Percentiles rank a stretch among this genome's conserved stretches.
These are phyloP conservation scores for Nasonovia ribisnigri DNA, from an alignment of 2,888 invertebrate species.

Conservation along the genomic window DNA sequence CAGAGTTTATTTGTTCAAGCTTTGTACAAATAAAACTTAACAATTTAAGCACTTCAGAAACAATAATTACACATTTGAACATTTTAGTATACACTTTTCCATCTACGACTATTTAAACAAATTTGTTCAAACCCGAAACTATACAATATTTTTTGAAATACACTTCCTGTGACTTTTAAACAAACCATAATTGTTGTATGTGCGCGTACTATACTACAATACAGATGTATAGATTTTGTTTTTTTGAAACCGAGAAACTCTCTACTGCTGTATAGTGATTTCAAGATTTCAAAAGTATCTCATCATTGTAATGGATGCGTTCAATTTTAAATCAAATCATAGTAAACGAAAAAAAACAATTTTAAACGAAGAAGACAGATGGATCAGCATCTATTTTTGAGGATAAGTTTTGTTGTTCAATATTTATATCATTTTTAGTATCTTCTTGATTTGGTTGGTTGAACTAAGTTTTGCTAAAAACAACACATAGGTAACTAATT, in stretches of 20 bases:
- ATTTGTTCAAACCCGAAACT: background rate
- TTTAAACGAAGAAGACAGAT: too few relatives aligned
- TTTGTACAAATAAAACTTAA: background rate
- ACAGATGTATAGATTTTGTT: background rate
- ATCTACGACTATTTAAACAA: background rate
- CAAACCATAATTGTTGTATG: background rate
- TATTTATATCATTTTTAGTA: background rate
- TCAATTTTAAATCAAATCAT: background rate
- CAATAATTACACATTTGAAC: background rate
- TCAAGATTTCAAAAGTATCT: background rate
- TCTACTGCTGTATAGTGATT: background rate
- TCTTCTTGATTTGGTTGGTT: background rate
- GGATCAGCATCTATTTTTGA: too few relatives aligned
- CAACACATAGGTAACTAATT: background rate
- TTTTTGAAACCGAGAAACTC: background rate
- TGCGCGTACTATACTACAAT: background rate
- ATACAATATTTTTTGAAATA: background rate
- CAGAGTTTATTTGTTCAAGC: background rate
- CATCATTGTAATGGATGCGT: background rate
- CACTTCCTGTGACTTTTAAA: background rate
- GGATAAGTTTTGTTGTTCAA: background rate
- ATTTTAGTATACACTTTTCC: background rate
- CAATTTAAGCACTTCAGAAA: background rate
- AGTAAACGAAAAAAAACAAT: too few relatives aligned
- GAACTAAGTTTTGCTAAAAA: background rate